Conservation (phyloP, 2,888 invertebrate genomes). For the Linnaemya tessellans region DNA sequence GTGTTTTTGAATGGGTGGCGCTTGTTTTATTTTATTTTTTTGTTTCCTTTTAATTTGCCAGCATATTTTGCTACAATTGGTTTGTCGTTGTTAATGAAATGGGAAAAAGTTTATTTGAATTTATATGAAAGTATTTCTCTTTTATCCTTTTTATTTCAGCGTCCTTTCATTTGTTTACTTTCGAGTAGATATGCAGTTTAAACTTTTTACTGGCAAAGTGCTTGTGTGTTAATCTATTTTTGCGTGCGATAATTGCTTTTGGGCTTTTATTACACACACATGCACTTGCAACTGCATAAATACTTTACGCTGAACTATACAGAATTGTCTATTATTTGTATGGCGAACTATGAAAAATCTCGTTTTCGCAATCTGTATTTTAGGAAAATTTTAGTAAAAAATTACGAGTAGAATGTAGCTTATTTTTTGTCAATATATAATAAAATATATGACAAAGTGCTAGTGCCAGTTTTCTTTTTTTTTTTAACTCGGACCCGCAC, state of each 20-base stretch:
- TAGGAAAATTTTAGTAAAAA: background rate
- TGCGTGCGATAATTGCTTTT: conserved; percentile 71
- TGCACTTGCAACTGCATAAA: background rate
- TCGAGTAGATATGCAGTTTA: conserved; percentile 27
- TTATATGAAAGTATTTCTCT: conserved; percentile 9
- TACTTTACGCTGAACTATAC: too few relatives aligned
- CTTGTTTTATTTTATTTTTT: conserved; percentile 22
- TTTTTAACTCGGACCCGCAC: too few relatives aligned
- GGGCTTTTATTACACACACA: conserved; percentile 27
- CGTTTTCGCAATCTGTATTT: background rate
- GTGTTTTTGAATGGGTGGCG: conserved; percentile 18
- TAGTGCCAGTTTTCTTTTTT: too few relatives aligned
- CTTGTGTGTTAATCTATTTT: conserved; percentile 66
- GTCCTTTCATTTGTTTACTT: conserved; percentile 38
- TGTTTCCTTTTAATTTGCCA: conserved; percentile 26
- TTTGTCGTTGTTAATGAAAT: conserved; percentile 48
- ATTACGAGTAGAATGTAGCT: too few relatives aligned
- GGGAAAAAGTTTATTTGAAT: conserved; percentile 51
- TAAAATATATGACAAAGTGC: too few relatives aligned
- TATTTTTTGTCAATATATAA: too few relatives aligned
- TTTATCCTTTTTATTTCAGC: conserved; percentile 28
- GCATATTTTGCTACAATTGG: conserved; percentile 29
- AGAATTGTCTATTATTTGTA: too few relatives aligned
- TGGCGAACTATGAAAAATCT: background rate
- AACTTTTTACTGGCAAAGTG: conserved; percentile 48